phyloP scores from a whole-genome alignment of 1,140 invertebrate genomes.

The Halictus rubicundus region DNA sequence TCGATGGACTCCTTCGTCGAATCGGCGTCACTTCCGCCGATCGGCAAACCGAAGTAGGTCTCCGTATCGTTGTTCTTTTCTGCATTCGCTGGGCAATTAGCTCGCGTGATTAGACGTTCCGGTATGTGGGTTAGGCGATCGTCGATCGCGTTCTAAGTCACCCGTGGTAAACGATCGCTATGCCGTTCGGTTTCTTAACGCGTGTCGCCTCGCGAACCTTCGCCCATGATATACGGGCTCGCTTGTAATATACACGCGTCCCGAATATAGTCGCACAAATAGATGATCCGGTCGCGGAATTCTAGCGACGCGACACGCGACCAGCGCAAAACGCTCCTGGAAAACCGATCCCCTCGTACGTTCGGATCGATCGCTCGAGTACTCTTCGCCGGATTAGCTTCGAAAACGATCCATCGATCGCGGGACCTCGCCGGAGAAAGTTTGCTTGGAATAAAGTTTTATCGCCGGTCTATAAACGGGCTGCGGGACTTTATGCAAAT shows the following conservation, averaged over 20 bases:
- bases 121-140: conserved; percentile 45
- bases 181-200: neutral
- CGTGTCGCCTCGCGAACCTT: neutral
- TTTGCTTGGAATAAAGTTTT: too few species aligned
- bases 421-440: too few species aligned
- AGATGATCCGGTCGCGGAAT: conserved; percentile 2
- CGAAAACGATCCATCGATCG: too few species aligned
- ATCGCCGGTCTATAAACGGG: too few species aligned
- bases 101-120: conserved; percentile 44
- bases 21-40: too few species aligned
- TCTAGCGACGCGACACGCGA: neutral
- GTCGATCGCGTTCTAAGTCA: neutral
- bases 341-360: neutral
- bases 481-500: too few species aligned
- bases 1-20: too few species aligned
- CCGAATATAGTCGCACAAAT: conserved; percentile 11
- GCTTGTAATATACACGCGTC: neutral
- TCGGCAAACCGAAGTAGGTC: conserved; percentile 26
- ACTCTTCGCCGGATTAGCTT: too few species aligned
- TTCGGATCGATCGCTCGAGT: neutral
- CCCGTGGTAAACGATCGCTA: neutral
- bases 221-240: conserved; percentile 6
- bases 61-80: conserved; percentile 22
- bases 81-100: conserved; percentile 36
- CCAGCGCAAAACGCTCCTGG: too few species aligned